Conservation (phyloP, 2,888 invertebrate genomes). For the Mythimna vitellina region DNA sequence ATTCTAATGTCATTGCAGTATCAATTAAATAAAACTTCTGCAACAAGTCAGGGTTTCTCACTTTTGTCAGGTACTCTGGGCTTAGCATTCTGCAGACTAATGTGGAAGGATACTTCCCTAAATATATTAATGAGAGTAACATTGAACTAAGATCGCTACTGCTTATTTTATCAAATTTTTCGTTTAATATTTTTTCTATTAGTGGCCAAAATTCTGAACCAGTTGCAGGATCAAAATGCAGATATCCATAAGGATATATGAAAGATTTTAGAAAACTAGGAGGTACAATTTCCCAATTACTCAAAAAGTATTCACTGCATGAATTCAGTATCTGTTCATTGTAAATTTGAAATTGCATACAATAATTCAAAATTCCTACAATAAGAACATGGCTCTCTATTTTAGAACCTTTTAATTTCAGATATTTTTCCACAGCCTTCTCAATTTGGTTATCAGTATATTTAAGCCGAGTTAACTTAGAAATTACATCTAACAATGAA, state of each 20-base stretch:
- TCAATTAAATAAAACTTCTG: conserved; percentile 92
- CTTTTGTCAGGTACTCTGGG: conserved; percentile 90
- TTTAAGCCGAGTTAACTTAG: conserved; percentile 88
- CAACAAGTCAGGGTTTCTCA: conserved; percentile 83
- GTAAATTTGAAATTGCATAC: conserved; percentile 90
- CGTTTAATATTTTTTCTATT: conserved; percentile 88
- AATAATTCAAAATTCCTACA: conserved; percentile 91
- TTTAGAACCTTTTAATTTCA: conserved; percentile 88
- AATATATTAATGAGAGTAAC: conserved; percentile 92
- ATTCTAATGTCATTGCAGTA: conserved; percentile 92
- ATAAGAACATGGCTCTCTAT: conserved; percentile 90
- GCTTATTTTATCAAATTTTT: conserved; percentile 90
- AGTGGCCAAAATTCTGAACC: conserved; percentile 89
- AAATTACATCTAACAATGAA: conserved; percentile 88
- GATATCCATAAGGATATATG: conserved; percentile 91
- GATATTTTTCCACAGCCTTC: conserved; percentile 91
- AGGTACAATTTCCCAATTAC: conserved; percentile 84
- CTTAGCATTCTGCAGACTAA: conserved; percentile 91
- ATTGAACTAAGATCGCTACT: conserved; percentile 91
- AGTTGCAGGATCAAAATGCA: conserved; percentile 90
- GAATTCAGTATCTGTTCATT: conserved; percentile 90
- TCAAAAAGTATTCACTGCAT: conserved; percentile 90
- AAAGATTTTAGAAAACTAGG: conserved; percentile 90
- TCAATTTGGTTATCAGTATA: conserved; percentile 90
- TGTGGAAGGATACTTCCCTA: conserved; percentile 91